Percentiles rank a stretch among this genome's conserved stretches.
Conservation (phyloP, 2,888 invertebrate genomes). For the Candidula unifasciata region DNA sequence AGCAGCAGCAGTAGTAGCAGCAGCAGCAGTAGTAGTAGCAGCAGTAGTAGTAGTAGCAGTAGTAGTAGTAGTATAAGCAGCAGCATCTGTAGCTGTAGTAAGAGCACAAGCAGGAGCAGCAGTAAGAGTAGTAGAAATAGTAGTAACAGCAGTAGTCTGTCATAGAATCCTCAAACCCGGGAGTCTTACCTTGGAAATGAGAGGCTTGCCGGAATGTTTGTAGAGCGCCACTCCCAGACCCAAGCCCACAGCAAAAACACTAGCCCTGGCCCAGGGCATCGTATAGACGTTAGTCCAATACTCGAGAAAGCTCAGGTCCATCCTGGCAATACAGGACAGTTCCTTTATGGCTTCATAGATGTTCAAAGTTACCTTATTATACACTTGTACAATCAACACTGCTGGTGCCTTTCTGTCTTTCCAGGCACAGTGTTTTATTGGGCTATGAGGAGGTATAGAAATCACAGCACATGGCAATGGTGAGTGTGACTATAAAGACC, state of each 20-base stretch:
- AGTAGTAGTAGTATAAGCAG: no score
- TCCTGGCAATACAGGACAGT: conserved; percentile 52
- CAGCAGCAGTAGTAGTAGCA: neutral
- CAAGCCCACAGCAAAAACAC: conserved; percentile 78
- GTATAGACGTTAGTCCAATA: conserved; percentile 75
- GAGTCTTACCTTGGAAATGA: conserved; percentile 26
- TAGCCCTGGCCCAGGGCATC: conserved; percentile 79
- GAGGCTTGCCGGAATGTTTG: neutral
- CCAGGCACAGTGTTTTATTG: no score
- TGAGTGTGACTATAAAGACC: no score
- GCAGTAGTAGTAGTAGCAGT: neutral
- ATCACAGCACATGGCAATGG: no score
- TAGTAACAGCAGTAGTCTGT: neutral
- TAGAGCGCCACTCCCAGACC: conserved; percentile 57
- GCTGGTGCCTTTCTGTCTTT: no score
- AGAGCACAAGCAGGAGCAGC: no score
- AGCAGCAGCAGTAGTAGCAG: neutral
- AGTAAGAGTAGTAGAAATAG: no score
- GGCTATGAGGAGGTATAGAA: no score
- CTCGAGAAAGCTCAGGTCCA: conserved; percentile 59
- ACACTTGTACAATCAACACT: no score
- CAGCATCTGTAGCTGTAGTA: no score
- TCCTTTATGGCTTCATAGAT: no score
- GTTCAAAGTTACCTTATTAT: no score
- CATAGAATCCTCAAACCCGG: neutral